These are phyloP conservation scores for Holocentrus rufus DNA, from an alignment of 2,797 vertebrate species.

Conservation along the genomic window DNA sequence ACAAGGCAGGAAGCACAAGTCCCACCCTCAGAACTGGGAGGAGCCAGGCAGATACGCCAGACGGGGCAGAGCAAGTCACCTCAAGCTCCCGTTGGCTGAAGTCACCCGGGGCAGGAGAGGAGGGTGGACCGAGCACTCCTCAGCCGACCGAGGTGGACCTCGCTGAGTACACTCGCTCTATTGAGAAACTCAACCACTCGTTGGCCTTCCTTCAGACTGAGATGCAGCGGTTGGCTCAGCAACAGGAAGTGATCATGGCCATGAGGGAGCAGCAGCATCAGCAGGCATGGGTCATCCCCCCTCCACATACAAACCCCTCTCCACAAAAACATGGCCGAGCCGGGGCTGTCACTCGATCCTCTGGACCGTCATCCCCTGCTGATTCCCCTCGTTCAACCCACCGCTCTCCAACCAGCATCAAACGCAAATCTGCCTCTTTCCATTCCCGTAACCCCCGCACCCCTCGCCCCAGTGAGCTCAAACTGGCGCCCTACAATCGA, in stretches of 20 bases:
- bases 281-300: slow-evolving; percentile 92
- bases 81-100: slow-evolving; percentile 82
- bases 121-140: slow-evolving; percentile 59
- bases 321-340: slow-evolving; percentile 85
- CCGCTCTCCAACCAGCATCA: slow-evolving; percentile 90
- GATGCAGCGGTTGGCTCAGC: slow-evolving; percentile 96
- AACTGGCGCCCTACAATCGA: slow-evolving; percentile 92
- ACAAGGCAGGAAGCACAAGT: slow-evolving; percentile 55
- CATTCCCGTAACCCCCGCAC: slow-evolving; percentile 89
- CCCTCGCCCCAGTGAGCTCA: slow-evolving; percentile 92
- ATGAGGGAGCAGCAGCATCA: slow-evolving; percentile 91
- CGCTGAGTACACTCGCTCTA: slow-evolving; percentile 93
- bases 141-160: slow-evolving; percentile 87
- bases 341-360: slow-evolving; percentile 81
- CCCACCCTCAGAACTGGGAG: slow-evolving; percentile 77
- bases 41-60: slow-evolving; percentile 85
- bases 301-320: slow-evolving; percentile 87
- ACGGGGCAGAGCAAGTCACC: slow-evolving; percentile 80
- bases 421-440: slow-evolving; percentile 90
- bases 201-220: slow-evolving; percentile 93
- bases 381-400: slow-evolving; percentile 89
- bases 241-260: slow-evolving; percentile 97
- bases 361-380: slow-evolving; percentile 86
- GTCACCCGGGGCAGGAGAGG: slow-evolving; percentile 80
- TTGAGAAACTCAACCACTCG: slow-evolving; percentile 95